Conservation (phyloP, 2,797 vertebrate species). For the Notolabrus celidotus region DNA sequence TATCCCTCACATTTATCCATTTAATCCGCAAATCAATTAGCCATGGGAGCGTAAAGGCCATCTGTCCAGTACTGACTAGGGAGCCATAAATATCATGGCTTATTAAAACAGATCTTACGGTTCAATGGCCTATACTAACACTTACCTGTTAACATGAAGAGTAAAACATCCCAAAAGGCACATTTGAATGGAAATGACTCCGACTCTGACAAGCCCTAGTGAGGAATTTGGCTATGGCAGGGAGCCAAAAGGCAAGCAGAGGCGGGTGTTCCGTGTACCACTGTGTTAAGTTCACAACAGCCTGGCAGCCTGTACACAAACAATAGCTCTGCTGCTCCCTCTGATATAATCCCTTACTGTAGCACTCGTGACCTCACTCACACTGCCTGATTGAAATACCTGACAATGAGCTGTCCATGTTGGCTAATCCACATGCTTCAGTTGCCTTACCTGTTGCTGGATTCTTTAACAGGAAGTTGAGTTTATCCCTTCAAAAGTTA, state of each 20-base stretch:
- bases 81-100: background rate
- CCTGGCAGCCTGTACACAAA: conserved; percentile 15
- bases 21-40: conserved; percentile 6
- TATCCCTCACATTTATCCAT: background rate
- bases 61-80: conserved; percentile 2
- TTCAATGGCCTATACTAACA: background rate
- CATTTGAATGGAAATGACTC: conserved; percentile 2
- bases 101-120: conserved; percentile 1
- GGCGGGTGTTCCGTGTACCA: background rate
- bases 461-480: background rate
- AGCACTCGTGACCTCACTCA: background rate
- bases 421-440: background rate
- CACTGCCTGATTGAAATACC: background rate
- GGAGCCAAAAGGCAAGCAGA: conserved; percentile 33
- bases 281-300: background rate
- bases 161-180: background rate
- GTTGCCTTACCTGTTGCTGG: background rate
- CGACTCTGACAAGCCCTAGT: background rate
- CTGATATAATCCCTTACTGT: background rate
- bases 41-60: background rate
- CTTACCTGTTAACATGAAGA: background rate
- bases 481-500: background rate
- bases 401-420: background rate
- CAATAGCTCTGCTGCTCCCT: background rate
- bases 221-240: conserved; percentile 37